Base-by-base conservation (phyloP, 2,113 vertebrate species). In the Nerophis ophidion region DNA sequence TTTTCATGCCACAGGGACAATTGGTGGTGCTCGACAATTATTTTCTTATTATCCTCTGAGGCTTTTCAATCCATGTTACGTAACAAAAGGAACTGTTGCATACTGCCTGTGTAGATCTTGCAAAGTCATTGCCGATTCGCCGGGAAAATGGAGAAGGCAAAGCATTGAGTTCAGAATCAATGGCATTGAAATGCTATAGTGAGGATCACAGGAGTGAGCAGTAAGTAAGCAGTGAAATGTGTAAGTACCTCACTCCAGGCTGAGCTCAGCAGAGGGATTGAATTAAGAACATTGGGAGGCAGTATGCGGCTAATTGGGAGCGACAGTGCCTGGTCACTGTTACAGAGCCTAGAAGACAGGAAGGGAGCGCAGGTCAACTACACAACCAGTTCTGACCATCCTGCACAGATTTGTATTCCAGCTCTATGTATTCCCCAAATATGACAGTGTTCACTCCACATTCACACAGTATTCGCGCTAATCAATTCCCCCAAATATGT, bases 301-400 rank as follows among this genome's bases (percentile, higher is more conserved):
- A 65, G 71, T 44, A 58, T 26, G 63, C 60, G 62, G 63, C 61
- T 88, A 85, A 88, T 83, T 80, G 67, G 71, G 71, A 75, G 64
- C 16, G 80, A 87, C 82, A 79, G 62, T 71, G 49, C 67, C 66
- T 75, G 79, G 65, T 76, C 74, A 75, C 65, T 71, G 69, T 77
- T 61, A 76, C 62, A 66, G 63, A 67, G 52, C 59, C 53, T 62
- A 56, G 80, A 74, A 72, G 49, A 60, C 52, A 35, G 50, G 51
- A 74, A 40, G 38, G 63, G 3, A 58, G 47, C 34, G 49, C 45
- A 48, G 58, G 49, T 71, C 54, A 56, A 26, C 36, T 6, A 14
- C 54, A 66, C 65, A 52, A 12, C 49, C 57, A 33, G 12, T 17
- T 38, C 13, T 68, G 52, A 59, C 40, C 38, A 49, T 49, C 19